Evolutionary conservation across 2,888 invertebrate species (phyloP).

Genomic region (Trissolcus japonicus): DNA sequence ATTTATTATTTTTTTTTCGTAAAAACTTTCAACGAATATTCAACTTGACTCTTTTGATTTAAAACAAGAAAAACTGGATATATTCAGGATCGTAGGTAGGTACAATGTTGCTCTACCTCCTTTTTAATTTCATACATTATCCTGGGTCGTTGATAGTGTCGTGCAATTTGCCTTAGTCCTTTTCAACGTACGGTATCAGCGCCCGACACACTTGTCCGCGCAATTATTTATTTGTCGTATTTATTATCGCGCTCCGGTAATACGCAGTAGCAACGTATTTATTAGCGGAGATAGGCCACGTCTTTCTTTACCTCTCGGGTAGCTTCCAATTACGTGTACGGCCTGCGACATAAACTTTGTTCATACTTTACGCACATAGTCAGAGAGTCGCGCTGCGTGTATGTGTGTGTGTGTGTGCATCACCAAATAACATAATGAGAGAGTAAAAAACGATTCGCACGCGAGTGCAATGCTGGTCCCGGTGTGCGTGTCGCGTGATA

Average conservation of each 20-base stretch:
- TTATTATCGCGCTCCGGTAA: slow-evolving; percentile 66
- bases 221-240: slow-evolving; percentile 67
- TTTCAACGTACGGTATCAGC: slow-evolving; percentile 21
- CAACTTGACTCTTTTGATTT: too few species aligned
- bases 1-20: too few species aligned
- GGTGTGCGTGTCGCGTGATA: slow-evolving; percentile 70
- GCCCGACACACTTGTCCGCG: slow-evolving; percentile 36
- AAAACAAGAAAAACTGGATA: too few species aligned
- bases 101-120: too few species aligned
- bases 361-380: slow-evolving; percentile 11
- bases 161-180: slow-evolving; percentile 33
- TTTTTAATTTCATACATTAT: slow-evolving; percentile 33
- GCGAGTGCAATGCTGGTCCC: slow-evolving; percentile 51
- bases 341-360: slow-evolving; percentile 13
- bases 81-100: neutral
- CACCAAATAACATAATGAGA: slow-evolving; percentile 56
- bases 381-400: slow-evolving; percentile 3
- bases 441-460: slow-evolving; percentile 51
- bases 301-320: slow-evolving; percentile 58
- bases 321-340: slow-evolving; percentile 67
- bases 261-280: slow-evolving; percentile 71
- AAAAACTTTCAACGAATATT: too few species aligned
- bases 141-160: slow-evolving; percentile 19
- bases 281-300: slow-evolving; percentile 68
- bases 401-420: slow-evolving; percentile 48